These are phyloP conservation scores for Falco naumanni DNA, from an alignment of 2,797 vertebrate species.

Conservation along the genomic window DNA sequence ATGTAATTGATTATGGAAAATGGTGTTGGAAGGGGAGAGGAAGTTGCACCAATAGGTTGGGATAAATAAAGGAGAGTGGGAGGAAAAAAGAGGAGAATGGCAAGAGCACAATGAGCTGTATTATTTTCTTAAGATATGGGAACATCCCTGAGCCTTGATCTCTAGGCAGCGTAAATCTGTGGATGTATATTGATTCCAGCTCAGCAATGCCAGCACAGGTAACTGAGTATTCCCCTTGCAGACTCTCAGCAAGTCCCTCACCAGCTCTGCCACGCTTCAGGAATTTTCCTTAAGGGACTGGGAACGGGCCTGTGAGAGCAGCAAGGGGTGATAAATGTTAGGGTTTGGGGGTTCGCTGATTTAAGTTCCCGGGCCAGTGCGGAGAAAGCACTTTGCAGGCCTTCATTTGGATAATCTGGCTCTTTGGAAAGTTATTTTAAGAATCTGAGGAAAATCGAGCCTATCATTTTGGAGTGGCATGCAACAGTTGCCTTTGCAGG, in stretches of 20 bases:
- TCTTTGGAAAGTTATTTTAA: background rate
- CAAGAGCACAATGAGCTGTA: background rate
- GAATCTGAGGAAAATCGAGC: background rate
- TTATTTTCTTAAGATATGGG: background rate
- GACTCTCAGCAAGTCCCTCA: background rate
- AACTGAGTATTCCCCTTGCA: background rate
- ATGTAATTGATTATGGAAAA: background rate
- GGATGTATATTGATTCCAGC: background rate
- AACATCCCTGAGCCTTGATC: background rate
- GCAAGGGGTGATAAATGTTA: background rate
- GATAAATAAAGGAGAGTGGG: background rate
- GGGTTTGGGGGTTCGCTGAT: background rate
- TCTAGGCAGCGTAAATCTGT: background rate
- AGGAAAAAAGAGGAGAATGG: background rate
- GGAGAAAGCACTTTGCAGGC: background rate
- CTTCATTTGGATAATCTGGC: background rate
- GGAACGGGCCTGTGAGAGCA: background rate
- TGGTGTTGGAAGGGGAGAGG: background rate
- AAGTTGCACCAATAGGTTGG: background rate
- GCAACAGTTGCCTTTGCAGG: background rate
- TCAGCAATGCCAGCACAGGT: background rate
- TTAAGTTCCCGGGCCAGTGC: background rate
- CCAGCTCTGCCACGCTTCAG: background rate
- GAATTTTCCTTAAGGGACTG: background rate
- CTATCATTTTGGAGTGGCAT: background rate